Evolutionary conservation across 2,113 vertebrate species (phyloP), one percentile per base, ranked within the genome.

Genomic region (Ifrita kowaldi): DNA sequence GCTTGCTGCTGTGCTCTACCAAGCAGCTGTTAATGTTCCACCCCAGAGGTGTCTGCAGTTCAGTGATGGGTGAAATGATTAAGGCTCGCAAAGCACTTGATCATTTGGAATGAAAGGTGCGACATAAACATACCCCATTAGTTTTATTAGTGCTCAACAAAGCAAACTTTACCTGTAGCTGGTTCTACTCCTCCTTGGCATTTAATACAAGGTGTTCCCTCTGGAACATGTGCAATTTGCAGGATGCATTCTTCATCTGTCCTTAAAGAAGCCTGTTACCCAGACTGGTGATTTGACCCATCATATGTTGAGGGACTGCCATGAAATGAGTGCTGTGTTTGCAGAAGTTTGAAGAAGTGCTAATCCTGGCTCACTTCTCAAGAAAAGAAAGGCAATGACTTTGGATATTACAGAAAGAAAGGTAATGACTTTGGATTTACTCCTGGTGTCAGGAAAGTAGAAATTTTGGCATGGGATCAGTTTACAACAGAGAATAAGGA

Each of bases 31-130:
- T 97, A 93, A 93, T 95, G 95, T 93, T 97, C 91, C 89, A 77
- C 95, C 92, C 95, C 90, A 95, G 80, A 97, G 92, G 93, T 95
- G 93, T 87, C 94, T 95, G 91, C 73, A 96, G 89, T 77, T 95
- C 94, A 92, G 76, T 28, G 89, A 86, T 95, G 94, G 91, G 90
- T 93, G 91, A 96, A 96, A 94, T 93, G 89, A 96, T 95, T 90
- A 94, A 80, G 87, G 87, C 91, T 83, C 37, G 6, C 23, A 67
- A 91, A 74, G 74, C 67, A 90, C 90, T 95, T 91, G 94, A 96
- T 96, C 91, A 85, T 59, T 93, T 69, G 78, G 75, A 93, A 84
- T 91, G 91, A 95, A 96, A 94, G 82, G 82, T 88, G 87, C 20
- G 67, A 96, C 87, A 90, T 95, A 96, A 96, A 96, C 87, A 90